These are phyloP conservation scores for Ptyas mucosa DNA, from an alignment of 2,113 vertebrate species.

Conservation along the genomic window DNA sequence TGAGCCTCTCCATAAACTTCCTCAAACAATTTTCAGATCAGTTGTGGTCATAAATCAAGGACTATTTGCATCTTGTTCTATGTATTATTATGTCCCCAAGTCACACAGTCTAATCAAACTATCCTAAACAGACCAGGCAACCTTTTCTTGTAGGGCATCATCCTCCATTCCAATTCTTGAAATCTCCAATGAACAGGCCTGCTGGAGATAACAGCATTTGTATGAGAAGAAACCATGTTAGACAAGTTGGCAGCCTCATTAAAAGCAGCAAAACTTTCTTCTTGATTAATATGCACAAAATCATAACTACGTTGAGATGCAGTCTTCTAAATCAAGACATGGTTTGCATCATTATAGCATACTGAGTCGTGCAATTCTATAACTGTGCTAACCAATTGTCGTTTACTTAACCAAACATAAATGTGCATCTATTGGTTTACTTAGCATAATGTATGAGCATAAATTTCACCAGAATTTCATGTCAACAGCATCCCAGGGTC, in stretches of 20 bases:
- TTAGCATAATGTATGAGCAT: neutral
- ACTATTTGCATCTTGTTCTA: too few relatives aligned
- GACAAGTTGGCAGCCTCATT: neutral
- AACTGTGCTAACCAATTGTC: neutral
- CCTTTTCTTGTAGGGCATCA: neutral
- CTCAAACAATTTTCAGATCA: neutral
- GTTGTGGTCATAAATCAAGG: too few relatives aligned
- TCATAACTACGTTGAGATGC: neutral
- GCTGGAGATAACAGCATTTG: neutral
- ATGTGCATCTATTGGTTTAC: neutral
- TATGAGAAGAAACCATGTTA: neutral
- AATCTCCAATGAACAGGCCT: neutral
- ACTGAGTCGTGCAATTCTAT: neutral
- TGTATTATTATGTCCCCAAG: neutral
- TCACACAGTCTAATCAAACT: neutral
- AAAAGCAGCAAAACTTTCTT: neutral
- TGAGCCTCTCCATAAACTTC: neutral
- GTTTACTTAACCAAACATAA: neutral
- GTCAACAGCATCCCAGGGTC: neutral
- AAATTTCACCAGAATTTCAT: neutral
- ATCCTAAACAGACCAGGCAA: neutral
- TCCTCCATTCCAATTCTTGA: neutral
- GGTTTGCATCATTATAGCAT: neutral
- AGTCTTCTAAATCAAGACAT: neutral
- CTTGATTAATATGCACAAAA: neutral